Evolutionary conservation across 2,888 invertebrate species (phyloP).

Genomic region (Plusia festucae): DNA sequence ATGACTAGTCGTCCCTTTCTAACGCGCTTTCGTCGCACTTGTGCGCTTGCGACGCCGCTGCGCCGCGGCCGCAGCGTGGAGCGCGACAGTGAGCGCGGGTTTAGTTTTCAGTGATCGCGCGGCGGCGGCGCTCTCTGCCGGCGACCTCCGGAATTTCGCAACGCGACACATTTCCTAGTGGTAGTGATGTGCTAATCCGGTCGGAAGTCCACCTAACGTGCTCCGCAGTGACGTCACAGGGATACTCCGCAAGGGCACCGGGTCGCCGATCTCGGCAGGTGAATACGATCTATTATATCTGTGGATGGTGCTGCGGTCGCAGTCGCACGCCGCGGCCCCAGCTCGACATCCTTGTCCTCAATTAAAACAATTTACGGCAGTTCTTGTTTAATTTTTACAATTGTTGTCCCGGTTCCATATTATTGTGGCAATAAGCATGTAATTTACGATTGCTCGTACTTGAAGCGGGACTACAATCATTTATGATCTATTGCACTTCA

Average conservation of each 20-base stretch:
- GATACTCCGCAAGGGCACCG: conserved; percentile 67
- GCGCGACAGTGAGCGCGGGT: conserved; percentile 75
- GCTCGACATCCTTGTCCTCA: conserved; percentile 85
- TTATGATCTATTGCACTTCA: conserved; percentile 33
- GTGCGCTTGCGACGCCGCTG: conserved; percentile 49
- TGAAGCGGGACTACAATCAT: conserved; percentile 30
- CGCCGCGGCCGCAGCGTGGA: conserved; percentile 50
- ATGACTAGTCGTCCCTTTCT: conserved; percentile 84
- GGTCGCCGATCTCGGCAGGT: conserved; percentile 68
- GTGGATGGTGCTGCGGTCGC: conserved; percentile 62
- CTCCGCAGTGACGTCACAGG: conserved; percentile 59
- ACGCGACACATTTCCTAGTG: conserved; percentile 80
- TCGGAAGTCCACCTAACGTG: conserved; percentile 70
- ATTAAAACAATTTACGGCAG: conserved; percentile 83
- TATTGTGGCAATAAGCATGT: conserved; percentile 52
- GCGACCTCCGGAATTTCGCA: conserved; percentile 81
- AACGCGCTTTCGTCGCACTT: conserved; percentile 77
- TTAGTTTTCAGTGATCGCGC: conserved; percentile 87
- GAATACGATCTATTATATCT: conserved; percentile 68
- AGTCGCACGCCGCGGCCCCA: conserved; percentile 67
- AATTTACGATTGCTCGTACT: conserved; percentile 46
- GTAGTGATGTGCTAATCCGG: conserved; percentile 79
- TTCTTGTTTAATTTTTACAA: conserved; percentile 80
- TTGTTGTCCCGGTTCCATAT: conserved; percentile 64
- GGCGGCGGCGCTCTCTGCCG: conserved; percentile 82